Conservation (phyloP, 2,797 vertebrate genomes). For the Enteromius radiatus region DNA sequence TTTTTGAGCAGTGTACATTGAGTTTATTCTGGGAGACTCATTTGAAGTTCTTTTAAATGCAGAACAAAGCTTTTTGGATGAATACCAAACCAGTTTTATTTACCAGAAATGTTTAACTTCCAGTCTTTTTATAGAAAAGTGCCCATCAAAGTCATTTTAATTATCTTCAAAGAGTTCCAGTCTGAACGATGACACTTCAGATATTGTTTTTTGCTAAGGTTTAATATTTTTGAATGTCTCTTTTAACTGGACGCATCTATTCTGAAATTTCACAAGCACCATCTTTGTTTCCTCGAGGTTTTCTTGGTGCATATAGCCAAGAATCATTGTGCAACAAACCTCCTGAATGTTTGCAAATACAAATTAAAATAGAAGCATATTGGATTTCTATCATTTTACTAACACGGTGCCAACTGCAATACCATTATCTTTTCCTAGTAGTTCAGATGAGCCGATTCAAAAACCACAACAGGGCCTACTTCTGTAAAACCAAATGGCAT, state of each 20-base stretch:
- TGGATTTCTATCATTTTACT: background rate
- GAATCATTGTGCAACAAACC: background rate
- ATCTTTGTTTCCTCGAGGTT: conserved; percentile 16
- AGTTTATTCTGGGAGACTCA: background rate
- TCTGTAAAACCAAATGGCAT: conserved; percentile 11
- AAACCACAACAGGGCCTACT: conserved; percentile 2
- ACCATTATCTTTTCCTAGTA: background rate
- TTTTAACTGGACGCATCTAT: background rate
- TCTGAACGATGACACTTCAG: background rate
- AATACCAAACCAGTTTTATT: conserved; percentile 20
- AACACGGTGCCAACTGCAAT: background rate
- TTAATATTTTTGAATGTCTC: background rate
- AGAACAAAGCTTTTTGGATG: background rate
- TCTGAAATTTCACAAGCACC: conserved; percentile 22
- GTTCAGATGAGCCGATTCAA: background rate
- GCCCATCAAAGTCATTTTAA: background rate
- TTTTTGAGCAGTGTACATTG: too few relatives aligned
- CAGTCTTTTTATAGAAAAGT: conserved; percentile 1
- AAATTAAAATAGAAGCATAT: background rate
- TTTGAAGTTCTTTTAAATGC: background rate
- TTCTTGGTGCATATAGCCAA: background rate
- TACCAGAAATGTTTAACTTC: conserved; percentile 5
- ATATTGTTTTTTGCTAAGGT: background rate
- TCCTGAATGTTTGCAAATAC: background rate
- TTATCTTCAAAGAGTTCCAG: background rate